These are phyloP conservation scores for Meloidogyne hapla DNA, from an alignment of 1,140 invertebrate genomes.

Conservation along the genomic window DNA sequence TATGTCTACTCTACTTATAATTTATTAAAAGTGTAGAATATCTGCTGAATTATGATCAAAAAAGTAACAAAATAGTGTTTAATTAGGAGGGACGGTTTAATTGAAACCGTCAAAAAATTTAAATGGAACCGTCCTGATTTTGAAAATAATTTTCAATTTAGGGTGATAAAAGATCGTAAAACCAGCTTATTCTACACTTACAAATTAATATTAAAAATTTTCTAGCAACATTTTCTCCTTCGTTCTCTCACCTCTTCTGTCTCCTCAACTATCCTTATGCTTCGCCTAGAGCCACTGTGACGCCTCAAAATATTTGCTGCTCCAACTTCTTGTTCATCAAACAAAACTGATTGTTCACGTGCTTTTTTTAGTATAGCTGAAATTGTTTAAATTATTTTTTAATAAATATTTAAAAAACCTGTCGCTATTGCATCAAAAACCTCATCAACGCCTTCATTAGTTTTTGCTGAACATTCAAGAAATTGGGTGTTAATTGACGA, in stretches of 20 bases:
- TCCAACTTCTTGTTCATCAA: neutral
- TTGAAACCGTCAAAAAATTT: no score
- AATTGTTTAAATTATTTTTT: neutral
- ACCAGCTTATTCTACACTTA: no score
- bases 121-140: no score
- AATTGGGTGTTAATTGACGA: conserved; percentile 87
- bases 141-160: no score
- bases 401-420: conserved; percentile 29
- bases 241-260: neutral
- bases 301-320: conserved; percentile 4
- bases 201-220: neutral
- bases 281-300: conserved; percentile 27
- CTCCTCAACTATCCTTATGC: conserved; percentile 32
- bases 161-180: no score
- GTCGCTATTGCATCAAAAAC: conserved; percentile 72
- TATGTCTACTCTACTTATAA: no score
- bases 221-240: conserved; percentile 10
- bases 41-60: no score
- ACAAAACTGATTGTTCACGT: neutral
- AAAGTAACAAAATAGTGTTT: no score
- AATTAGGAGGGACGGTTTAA: no score
- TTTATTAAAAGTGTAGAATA: no score
- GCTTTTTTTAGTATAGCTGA: conserved; percentile 33
- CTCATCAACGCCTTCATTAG: conserved; percentile 87
- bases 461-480: conserved; percentile 90